Base-by-base conservation (phyloP, 2,797 vertebrate species). In the Darevskia mixta region DNA sequence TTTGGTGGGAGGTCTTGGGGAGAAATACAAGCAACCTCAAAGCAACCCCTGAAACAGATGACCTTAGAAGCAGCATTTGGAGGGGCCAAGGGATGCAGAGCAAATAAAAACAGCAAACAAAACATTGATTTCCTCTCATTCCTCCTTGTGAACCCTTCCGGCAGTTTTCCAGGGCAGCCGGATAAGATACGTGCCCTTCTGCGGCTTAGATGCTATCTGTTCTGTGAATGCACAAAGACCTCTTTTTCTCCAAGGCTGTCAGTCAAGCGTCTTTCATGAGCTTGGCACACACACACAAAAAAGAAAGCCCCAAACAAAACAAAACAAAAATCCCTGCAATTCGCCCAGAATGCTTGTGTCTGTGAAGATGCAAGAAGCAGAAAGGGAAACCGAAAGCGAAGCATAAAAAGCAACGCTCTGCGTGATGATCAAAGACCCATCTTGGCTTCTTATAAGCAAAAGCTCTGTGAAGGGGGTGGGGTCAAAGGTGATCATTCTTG, bases 251-350 rank as follows among this genome's bases (percentile, higher is more conserved):
- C 29, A 64, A 43, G 66, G n/a, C 29, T 73, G 41, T 66, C 67
- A 72, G 25, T 73, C 82, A 72, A 35, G 67, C 4, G 20, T n/a
- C 55, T 85, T 80, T 88, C n/a, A 88, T 45, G 11, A 71, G 43
- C 69, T 71, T 71, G 10, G 9, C 29, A 43, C 27, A 27, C 8
- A 35, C 18, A 69, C 64, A 25, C 35, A 4, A 35, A 11, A 43
- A 27, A 43, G 11, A 35, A 73, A 15, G 25, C 18, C 27, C 45
- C 2, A n/a, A 18, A 5, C 17, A 66, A 10, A 10, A 61, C 5
- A 17, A 32, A 78, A 20, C 78, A 72, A 61, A 25, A 29, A 83
- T n/a, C 3, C 10, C 23, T 27, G 72, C 4, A 79, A 72, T 79
- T 64, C 18, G 3, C 20, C 67, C 45, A 43, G 45, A 71, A 78